These are phyloP conservation scores for Chelonus formosanus DNA, from an alignment of 2,888 invertebrate species.

Conservation along the genomic window DNA sequence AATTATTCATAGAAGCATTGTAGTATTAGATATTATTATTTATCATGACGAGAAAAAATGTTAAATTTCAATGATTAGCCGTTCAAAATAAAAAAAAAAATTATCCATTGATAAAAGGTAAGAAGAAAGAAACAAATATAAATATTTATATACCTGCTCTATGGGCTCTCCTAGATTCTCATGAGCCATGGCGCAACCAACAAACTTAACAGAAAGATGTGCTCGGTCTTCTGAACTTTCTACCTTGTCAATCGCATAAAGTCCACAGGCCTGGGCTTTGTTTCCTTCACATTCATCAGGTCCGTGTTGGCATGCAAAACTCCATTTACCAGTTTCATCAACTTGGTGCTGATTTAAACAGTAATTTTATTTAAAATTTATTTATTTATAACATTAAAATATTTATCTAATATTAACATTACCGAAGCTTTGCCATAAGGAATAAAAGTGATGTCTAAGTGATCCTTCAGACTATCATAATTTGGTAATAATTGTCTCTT, in stretches of 20 bases:
- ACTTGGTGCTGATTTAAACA: conserved; percentile 36
- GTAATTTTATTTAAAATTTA: conserved; percentile 1
- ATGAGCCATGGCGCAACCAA: conserved; percentile 64
- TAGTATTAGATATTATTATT: too few species aligned
- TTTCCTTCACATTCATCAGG: conserved; percentile 67
- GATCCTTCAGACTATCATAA: conserved; percentile 57
- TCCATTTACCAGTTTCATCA: conserved; percentile 48
- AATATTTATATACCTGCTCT: conserved; percentile 46
- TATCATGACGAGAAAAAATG: too few species aligned
- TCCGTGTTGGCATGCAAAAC: conserved; percentile 68
- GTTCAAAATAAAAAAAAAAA: background rate
- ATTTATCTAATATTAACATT: conserved; percentile 38
- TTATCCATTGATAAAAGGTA: background rate
- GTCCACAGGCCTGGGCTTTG: conserved; percentile 67
- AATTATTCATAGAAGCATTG: too few species aligned
- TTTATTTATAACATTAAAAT: background rate
- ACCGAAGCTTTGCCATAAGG: conserved; percentile 69
- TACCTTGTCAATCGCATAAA: conserved; percentile 56
- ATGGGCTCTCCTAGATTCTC: conserved; percentile 48
- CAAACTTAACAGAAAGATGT: conserved; percentile 50
- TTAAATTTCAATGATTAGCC: background rate
- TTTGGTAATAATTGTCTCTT: conserved; percentile 64
- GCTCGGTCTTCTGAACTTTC: conserved; percentile 44
- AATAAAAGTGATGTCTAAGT: conserved; percentile 63
- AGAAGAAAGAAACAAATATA: background rate